Conservation (phyloP, 1,140 invertebrate species). For the Thaumetopoea pityocampa region DNA sequence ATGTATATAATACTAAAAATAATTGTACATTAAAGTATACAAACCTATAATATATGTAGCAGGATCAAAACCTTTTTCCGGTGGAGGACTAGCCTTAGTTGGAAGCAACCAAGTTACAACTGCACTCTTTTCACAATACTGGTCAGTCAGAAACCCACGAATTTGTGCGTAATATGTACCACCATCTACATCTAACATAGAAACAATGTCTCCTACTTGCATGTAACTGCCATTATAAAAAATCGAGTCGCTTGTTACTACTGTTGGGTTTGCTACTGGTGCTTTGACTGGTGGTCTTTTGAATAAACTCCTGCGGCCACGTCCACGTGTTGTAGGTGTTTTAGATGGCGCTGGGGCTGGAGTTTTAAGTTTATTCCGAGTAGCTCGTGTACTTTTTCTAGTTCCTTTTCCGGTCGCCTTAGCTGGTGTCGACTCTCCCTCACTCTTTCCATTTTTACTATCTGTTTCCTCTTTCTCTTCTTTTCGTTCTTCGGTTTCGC, state of each 20-base stretch:
- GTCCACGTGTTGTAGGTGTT: constrained; percentile 78
- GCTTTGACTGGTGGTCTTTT: constrained; percentile 89
- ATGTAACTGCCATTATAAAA: constrained; percentile 92
- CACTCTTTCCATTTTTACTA: constrained; percentile 42
- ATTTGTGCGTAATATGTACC: constrained; percentile 93
- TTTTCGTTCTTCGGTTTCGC: constrained; percentile 46
- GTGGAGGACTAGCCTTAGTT: constrained; percentile 86
- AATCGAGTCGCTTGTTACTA: constrained; percentile 87
- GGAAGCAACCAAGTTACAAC: constrained; percentile 95
- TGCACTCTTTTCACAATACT: constrained; percentile 95
- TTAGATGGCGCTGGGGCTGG: constrained; percentile 41
- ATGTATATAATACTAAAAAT: neutral
- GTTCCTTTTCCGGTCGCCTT: constrained; percentile 60
- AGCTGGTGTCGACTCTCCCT: constrained; percentile 54
- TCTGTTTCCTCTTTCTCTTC: constrained; percentile 53
- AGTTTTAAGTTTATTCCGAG: constrained; percentile 62
- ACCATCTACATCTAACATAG: constrained; percentile 86
- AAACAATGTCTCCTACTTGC: constrained; percentile 94
- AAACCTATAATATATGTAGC: constrained; percentile 91
- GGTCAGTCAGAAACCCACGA: constrained; percentile 91
- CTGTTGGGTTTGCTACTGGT: constrained; percentile 86
- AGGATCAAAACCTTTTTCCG: constrained; percentile 89
- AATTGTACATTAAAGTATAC: neutral
- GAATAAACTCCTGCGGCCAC: constrained; percentile 86
- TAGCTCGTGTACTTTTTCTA: constrained; percentile 65